Evolutionary conservation across 2,888 invertebrate species (phyloP), one percentile per base, ranked within the genome.

Genomic region (Arrhopalites spinosus): DNA sequence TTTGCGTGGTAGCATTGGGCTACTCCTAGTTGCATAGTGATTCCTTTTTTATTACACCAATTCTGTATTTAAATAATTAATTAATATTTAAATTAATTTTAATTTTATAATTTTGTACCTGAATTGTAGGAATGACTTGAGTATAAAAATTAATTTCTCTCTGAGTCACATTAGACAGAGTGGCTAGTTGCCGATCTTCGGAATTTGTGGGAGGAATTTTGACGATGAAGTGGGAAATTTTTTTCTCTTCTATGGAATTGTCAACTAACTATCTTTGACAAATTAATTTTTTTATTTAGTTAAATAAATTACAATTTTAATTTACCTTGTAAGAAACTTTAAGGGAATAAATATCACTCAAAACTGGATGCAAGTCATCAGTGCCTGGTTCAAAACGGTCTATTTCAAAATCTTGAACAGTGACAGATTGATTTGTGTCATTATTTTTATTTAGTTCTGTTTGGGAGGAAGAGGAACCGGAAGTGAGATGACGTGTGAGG

Each of bases 101-200:
- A n/a, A n/a, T 66, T n/a, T 71, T 70, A 23, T 74, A 74, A 25
- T 1, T 59, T 23, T 78, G 74, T 23, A 78, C 78, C 59, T 82
- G 80, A 30, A 84, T 78, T 8, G 74, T 78, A 8, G 83, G 83
- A n/a, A 83, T 76, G 50, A 83, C 79, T 69, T 82, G 81, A 0
- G 81, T 83, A 72, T 84, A 84, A 69, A 84, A 84, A 17, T 77
- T 77, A 63, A 84, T 83, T 75, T 84, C 84, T 23, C 84, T 72
- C 8, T 79, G 78, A 74, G 83, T 82, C 23, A 83, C 82, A 25
- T 79, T 78, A 15, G 81, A 78, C 56, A 70, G 13, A 30, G 70
- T 63, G 13, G 78, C 74, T 25, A 81, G 61, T 8, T 77, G 71
- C 8, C 81, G 71, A 36, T 81, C 78, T 0, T 76, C 78, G 1